phyloP scores from a whole-genome alignment of 2,888 invertebrate species.

The Calameuta filiformis region DNA sequence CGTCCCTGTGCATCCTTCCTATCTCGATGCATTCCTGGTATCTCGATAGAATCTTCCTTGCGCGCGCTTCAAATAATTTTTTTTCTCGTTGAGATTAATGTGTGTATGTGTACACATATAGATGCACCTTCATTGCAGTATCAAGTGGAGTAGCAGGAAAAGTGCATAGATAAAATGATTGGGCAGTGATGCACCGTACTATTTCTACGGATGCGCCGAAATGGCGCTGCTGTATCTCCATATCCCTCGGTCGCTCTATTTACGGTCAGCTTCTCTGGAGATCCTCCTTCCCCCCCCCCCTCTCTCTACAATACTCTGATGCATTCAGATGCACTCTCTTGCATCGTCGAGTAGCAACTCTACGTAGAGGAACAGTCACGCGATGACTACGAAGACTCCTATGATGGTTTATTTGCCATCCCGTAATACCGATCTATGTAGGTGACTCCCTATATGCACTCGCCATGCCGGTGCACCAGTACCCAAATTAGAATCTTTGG shows the following conservation, averaged over 20 bases:
- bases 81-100: too few relatives aligned
- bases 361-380: slow-evolving; percentile 5
- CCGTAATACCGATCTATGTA: slow-evolving; percentile 11
- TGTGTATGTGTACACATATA: too few relatives aligned
- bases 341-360: too few relatives aligned
- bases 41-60: neutral
- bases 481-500: too few relatives aligned
- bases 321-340: too few relatives aligned
- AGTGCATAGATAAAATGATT: too few relatives aligned
- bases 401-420: slow-evolving; percentile 19
- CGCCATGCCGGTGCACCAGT: too few relatives aligned
- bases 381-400: slow-evolving; percentile 10
- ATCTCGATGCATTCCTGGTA: too few relatives aligned
- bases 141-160: neutral
- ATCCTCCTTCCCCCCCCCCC: neutral
- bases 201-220: neutral
- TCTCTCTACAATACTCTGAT: too few relatives aligned
- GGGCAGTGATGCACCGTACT: too few relatives aligned
- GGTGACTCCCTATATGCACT: neutral
- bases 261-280: slow-evolving; percentile 14
- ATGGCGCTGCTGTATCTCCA: slow-evolving; percentile 4
- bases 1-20: too few relatives aligned
- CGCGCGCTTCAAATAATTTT: neutral
- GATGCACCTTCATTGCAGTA: too few relatives aligned
- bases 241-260: slow-evolving; percentile 12